These are phyloP conservation scores for Salvelinus sp. DNA, from an alignment of 2,113 vertebrate genomes.

Conservation along the genomic window DNA sequence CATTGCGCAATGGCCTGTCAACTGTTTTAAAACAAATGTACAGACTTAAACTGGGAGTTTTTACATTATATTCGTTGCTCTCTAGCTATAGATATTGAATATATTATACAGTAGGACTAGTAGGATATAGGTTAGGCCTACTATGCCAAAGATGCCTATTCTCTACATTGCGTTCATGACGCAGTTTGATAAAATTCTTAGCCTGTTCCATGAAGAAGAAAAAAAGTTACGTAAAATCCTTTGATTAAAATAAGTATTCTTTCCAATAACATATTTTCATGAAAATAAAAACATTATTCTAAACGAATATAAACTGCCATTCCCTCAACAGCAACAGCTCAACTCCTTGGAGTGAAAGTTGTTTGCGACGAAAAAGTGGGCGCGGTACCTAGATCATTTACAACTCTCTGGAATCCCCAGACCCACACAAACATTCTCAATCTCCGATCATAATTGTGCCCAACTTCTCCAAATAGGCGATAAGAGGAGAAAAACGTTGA, in stretches of 20 bases:
- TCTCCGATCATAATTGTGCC: not conserved
- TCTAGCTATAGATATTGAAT: too few species aligned
- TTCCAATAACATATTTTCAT: not conserved
- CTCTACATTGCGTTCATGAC: too few species aligned
- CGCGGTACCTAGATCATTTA: conserved; percentile 59
- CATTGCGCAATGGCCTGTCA: conserved; percentile 36
- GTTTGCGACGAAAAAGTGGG: conserved; percentile 65
- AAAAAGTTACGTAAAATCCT: not conserved
- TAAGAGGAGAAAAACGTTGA: not conserved
- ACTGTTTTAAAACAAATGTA: not conserved
- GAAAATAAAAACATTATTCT: not conserved
- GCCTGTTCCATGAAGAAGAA: not conserved
- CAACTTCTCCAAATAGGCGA: not conserved
- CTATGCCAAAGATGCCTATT: too few species aligned
- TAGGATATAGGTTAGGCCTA: too few species aligned
- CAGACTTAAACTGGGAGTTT: too few species aligned
- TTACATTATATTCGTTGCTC: too few species aligned
- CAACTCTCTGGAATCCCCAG: conserved; percentile 16
- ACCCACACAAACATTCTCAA: not conserved
- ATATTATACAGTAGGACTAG: too few species aligned
- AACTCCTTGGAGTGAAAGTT: conserved; percentile 46
- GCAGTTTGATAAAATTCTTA: too few species aligned
- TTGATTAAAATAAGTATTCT: not conserved
- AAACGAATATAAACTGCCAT: not conserved
- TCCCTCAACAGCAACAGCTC: not conserved